A percentile compares a stretch with the other conserved stretches of the same genome.
phyloP scores from a whole-genome alignment of 2,113 vertebrate genomes.

The Chionodraco myersi region DNA sequence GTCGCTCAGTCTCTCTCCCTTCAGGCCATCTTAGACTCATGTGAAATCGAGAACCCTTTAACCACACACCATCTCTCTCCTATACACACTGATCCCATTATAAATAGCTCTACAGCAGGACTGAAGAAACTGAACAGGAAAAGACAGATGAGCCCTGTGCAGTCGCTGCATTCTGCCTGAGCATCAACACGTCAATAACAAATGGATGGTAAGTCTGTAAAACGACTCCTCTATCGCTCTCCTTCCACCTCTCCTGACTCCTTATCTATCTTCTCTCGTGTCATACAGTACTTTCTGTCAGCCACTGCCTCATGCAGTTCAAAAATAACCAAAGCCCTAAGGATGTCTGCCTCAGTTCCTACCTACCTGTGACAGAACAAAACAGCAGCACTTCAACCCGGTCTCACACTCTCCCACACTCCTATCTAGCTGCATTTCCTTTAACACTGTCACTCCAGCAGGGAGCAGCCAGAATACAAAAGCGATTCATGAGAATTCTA shows the following conservation, averaged over 20 bases:
- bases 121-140: constrained; percentile 8
- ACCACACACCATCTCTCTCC: constrained; percentile 21
- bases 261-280: neutral
- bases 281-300: constrained; percentile 6
- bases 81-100: constrained; percentile 56
- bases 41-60: constrained; percentile 44
- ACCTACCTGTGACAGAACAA: constrained; percentile 28
- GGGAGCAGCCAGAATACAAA: constrained; percentile 40
- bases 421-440: constrained; percentile 48
- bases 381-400: constrained; percentile 33
- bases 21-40: constrained; percentile 17
- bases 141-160: constrained; percentile 27
- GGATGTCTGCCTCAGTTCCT: constrained; percentile 40
- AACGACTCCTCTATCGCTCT: constrained; percentile 17
- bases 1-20: neutral
- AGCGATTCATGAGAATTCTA: constrained; percentile 43
- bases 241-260: constrained; percentile 11
- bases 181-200: constrained; percentile 25
- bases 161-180: constrained; percentile 22
- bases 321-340: constrained; percentile 35
- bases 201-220: constrained; percentile 30
- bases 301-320: constrained; percentile 10
- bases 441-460: constrained; percentile 31
- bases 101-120: constrained; percentile 59
- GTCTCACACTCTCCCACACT: constrained; percentile 17